Evolutionary conservation across 2,797 vertebrate species (phyloP).

Genomic region (Ficedula albicollis): DNA sequence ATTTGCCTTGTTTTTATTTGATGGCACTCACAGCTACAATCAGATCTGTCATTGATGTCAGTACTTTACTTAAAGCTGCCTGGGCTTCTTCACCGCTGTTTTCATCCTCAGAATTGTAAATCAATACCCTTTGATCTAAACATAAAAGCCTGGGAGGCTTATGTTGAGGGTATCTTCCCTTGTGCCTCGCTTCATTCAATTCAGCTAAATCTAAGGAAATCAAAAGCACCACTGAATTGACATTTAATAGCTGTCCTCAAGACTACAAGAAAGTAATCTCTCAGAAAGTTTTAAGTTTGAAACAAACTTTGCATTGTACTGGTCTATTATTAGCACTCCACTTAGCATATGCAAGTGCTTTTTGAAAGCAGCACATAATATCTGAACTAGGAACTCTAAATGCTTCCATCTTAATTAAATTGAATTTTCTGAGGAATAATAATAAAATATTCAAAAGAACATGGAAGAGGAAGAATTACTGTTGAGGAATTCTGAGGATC

Average conservation of each 20-base stretch:
- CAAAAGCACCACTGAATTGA: not conserved
- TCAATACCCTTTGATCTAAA: slow-evolving; percentile 38
- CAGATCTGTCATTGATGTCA: not conserved
- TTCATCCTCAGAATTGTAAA: slow-evolving; percentile 25
- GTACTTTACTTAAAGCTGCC: not conserved
- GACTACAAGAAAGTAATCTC: not conserved
- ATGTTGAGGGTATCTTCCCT: not conserved
- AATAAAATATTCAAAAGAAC: not conserved
- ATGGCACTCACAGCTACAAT: not conserved
- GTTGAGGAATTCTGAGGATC: not conserved
- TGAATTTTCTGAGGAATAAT: not conserved
- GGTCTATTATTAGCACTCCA: not conserved
- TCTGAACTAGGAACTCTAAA: not conserved
- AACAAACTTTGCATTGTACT: not conserved
- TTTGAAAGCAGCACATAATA: not conserved
- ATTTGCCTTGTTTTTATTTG: not conserved
- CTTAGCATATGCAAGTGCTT: not conserved
- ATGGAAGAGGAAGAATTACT: not conserved
- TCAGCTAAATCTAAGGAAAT: not conserved
- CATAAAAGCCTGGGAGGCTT: slow-evolving; percentile 32
- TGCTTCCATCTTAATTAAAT: not conserved
- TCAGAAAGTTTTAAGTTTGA: not conserved
- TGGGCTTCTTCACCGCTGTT: not conserved
- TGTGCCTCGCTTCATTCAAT: not conserved
- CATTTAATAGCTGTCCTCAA: not conserved